Conservation (phyloP, 2,888 invertebrate species). For the Rhorus exstirpatorius region DNA sequence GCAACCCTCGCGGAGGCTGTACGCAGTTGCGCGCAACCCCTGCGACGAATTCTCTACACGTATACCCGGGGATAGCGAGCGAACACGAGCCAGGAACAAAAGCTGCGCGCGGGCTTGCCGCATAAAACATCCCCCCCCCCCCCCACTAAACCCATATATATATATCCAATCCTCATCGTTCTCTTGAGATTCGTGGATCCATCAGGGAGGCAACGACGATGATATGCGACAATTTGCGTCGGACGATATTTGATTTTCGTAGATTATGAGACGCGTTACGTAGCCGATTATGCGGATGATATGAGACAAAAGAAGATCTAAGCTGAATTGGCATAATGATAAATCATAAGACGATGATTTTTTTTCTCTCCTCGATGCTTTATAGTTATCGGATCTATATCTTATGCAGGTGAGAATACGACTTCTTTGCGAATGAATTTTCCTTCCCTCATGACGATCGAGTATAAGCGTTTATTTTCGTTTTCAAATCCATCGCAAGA, state of each 20-base stretch:
- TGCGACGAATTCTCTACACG: constrained; percentile 24
- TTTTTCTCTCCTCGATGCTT: background rate
- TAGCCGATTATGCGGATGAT: constrained; percentile 13
- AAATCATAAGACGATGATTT: background rate
- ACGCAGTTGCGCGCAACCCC: constrained; percentile 65
- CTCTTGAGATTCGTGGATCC: constrained; percentile 3
- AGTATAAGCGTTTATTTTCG: too few relatives aligned
- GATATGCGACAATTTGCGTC: constrained; percentile 37
- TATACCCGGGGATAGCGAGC: constrained; percentile 14
- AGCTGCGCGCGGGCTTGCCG: constrained; percentile 2
- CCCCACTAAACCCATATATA: background rate
- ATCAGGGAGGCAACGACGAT: constrained; percentile 15
- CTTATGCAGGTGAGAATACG: too few relatives aligned
- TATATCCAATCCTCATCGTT: background rate
- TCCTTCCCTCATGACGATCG: too few relatives aligned
- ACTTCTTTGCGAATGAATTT: too few relatives aligned
- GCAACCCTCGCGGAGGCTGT: constrained; percentile 68
- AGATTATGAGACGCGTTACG: constrained; percentile 27
- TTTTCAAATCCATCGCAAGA: too few relatives aligned
- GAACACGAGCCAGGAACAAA: constrained; percentile 4
- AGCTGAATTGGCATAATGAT: background rate
- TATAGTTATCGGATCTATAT: too few relatives aligned
- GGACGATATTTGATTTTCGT: constrained; percentile 29
- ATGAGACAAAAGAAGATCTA: background rate
- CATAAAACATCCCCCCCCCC: constrained; percentile 24